Percentiles rank a stretch among this genome's conserved stretches.
Conservation (phyloP, 2,797 vertebrate species). For the Gila robusta region DNA sequence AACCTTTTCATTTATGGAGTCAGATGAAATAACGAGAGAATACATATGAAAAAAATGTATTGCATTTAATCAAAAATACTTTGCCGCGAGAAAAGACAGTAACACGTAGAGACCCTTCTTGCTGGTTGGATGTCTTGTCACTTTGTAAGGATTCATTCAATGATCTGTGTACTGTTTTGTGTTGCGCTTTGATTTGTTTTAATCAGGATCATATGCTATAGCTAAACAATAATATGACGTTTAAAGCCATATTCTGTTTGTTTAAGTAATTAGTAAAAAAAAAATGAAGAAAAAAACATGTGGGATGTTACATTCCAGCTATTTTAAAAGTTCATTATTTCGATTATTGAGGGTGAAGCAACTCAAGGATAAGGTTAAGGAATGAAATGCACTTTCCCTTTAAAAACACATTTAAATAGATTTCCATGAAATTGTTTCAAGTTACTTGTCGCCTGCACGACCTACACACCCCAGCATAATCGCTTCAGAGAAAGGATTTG, state of each 20-base stretch:
- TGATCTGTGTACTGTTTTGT: background rate
- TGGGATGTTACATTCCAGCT: background rate
- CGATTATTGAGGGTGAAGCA: background rate
- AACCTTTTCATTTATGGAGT: too few species aligned
- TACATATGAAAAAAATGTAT: too few species aligned
- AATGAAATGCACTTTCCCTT: background rate
- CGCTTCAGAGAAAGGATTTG: background rate
- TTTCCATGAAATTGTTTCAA: background rate
- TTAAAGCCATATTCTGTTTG: background rate
- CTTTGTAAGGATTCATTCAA: background rate
- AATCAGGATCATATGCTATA: background rate
- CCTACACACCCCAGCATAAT: background rate
- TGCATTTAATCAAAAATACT: too few species aligned
- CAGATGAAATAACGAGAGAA: too few species aligned
- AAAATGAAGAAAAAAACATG: background rate
- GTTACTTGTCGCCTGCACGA: background rate
- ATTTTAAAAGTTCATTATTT: background rate
- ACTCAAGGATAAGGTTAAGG: background rate
- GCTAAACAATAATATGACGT: background rate
- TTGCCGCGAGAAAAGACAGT: too few species aligned
- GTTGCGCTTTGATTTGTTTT: background rate
- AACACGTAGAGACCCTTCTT: too few species aligned
- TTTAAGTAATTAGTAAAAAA: background rate
- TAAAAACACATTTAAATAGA: background rate
- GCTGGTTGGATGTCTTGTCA: background rate